These are phyloP conservation scores for Pantelozetes paolii DNA, from an alignment of 2,888 invertebrate species.

Conservation along the genomic window DNA sequence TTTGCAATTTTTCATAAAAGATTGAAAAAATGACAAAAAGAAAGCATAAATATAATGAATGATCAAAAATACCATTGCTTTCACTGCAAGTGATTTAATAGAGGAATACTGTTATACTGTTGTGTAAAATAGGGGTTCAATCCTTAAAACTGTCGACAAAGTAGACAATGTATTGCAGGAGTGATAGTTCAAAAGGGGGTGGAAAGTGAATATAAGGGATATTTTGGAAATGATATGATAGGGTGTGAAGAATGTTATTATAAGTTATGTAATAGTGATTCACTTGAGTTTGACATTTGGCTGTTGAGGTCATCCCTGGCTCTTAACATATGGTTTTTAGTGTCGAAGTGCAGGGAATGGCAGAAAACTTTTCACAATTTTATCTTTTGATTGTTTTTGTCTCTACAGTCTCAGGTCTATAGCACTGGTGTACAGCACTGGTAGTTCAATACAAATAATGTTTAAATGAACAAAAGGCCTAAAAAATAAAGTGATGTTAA, in stretches of 20 bases:
- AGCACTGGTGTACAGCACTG: neutral
- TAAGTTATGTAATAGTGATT: slow-evolving; percentile 17
- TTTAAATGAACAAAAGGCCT: neutral
- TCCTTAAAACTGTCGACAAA: slow-evolving; percentile 28
- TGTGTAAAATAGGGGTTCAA: no score
- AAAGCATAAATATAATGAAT: slow-evolving; percentile 11
- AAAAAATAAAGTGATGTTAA: neutral
- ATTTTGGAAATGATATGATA: slow-evolving; percentile 26
- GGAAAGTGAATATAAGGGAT: neutral
- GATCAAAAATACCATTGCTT: neutral
- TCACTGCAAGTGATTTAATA: neutral
- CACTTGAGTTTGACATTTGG: slow-evolving; percentile 16
- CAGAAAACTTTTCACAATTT: neutral
- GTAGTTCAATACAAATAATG: no score
- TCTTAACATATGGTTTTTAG: neutral
- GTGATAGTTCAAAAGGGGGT: slow-evolving; percentile 4
- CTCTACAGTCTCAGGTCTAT: neutral
- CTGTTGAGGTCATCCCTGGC: slow-evolving; percentile 4
- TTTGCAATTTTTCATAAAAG: no score
- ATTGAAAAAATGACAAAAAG: neutral
- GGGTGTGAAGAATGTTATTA: slow-evolving; percentile 21
- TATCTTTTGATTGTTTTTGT: neutral
- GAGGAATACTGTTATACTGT: neutral
- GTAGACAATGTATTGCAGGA: slow-evolving; percentile 17
- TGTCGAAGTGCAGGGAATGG: no score